phyloP scores from a whole-genome alignment of 2,888 invertebrate genomes.

The Didymodactylos carnosus region DNA sequence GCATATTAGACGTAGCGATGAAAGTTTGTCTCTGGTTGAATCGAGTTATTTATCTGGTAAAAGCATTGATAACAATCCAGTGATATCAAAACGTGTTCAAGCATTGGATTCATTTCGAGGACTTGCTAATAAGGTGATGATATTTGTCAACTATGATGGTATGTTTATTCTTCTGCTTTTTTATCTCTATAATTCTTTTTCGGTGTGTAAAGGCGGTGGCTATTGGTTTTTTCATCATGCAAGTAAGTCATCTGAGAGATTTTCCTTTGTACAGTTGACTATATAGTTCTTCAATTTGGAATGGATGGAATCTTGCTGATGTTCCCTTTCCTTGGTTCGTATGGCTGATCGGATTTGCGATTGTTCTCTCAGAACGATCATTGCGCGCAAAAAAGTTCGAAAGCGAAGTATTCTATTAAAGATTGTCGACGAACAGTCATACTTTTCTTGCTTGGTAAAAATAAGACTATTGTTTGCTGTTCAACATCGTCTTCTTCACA shows the following conservation, averaged over 20 bases:
- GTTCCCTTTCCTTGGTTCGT: conserved; percentile 67
- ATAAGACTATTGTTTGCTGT: no score
- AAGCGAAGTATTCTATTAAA: not conserved
- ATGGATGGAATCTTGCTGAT: conserved; percentile 71
- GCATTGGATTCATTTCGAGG: conserved; percentile 33
- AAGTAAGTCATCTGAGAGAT: not conserved
- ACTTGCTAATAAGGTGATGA: conserved; percentile 47
- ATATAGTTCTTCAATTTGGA: conserved; percentile 47
- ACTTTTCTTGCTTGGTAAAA: not conserved
- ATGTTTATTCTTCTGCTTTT: not conserved
- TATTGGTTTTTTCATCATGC: conserved; percentile 70
- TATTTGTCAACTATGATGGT: conserved; percentile 60
- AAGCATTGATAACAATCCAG: no score
- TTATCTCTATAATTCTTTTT: not conserved
- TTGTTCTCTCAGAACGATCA: not conserved
- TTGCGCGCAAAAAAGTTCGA: not conserved
- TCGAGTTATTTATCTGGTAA: no score
- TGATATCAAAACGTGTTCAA: not conserved
- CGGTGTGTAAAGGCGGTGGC: conserved; percentile 44
- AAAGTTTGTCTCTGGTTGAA: no score
- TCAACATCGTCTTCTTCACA: no score
- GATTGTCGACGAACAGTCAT: conserved; percentile 1
- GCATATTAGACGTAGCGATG: no score
- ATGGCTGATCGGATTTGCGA: conserved; percentile 1
- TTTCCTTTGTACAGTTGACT: not conserved